These are phyloP conservation scores for Heliangelus exortis DNA, from an alignment of 2,797 vertebrate genomes.

Conservation along the genomic window DNA sequence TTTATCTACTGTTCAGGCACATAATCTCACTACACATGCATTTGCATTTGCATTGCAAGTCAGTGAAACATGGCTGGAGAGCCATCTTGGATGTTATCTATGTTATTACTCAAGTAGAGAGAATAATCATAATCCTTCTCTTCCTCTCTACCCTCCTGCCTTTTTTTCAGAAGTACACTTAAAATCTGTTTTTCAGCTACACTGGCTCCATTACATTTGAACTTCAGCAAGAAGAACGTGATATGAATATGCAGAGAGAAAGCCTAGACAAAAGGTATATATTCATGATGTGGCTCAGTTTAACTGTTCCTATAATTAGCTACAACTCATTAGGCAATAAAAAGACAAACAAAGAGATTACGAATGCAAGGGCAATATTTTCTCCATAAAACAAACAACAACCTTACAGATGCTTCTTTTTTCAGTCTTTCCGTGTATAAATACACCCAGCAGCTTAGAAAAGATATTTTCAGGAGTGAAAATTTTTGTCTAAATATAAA, in stretches of 20 bases:
- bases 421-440: slow-evolving; percentile 3
- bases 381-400: slow-evolving; percentile 43
- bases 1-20: slow-evolving; percentile 41
- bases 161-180: slow-evolving; percentile 32
- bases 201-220: slow-evolving; percentile 63
- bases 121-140: slow-evolving; percentile 47
- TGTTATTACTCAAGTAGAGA: slow-evolving; percentile 57
- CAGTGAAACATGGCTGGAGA: slow-evolving; percentile 43
- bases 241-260: not conserved
- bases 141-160: not conserved
- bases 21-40: slow-evolving; percentile 8
- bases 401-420: slow-evolving; percentile 29
- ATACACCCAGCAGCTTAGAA: slow-evolving; percentile 9
- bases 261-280: slow-evolving; percentile 11
- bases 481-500: slow-evolving; percentile 12
- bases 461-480: slow-evolving; percentile 1
- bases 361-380: slow-evolving; percentile 40
- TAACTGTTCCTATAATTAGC: slow-evolving; percentile 60
- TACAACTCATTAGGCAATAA: slow-evolving; percentile 65
- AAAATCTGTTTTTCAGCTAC: slow-evolving; percentile 67
- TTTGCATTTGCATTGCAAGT: slow-evolving; percentile 30
- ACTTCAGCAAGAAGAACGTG: slow-evolving; percentile 42
- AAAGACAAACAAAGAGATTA: slow-evolving; percentile 50
- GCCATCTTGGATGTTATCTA: slow-evolving; percentile 46
- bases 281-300: slow-evolving; percentile 13